These are phyloP conservation scores for Entomobrya multifasciata DNA, from an alignment of 2,888 invertebrate genomes.

Conservation along the genomic window DNA sequence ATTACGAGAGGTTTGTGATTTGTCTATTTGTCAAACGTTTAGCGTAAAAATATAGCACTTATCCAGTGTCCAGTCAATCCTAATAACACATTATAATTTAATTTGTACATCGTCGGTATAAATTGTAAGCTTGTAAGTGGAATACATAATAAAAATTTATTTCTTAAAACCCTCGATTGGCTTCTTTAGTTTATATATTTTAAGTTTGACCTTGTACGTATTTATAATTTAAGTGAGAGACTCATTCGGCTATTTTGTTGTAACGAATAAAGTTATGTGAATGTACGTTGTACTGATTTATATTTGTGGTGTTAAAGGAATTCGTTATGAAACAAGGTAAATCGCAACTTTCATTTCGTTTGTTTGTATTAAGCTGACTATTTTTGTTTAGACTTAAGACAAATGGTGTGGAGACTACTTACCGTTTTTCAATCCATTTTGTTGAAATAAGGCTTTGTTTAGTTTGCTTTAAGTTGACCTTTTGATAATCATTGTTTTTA, in stretches of 20 bases:
- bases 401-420: not conserved
- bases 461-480: slow-evolving; percentile 37
- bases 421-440: not conserved
- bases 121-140: not conserved
- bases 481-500: slow-evolving; percentile 27
- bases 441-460: not conserved
- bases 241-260: not conserved
- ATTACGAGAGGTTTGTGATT: slow-evolving; percentile 60
- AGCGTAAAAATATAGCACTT: not conserved
- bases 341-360: not conserved
- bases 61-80: slow-evolving; percentile 28
- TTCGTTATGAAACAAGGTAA: not conserved
- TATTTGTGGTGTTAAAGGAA: no score
- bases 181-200: not conserved
- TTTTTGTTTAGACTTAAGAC: not conserved
- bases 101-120: not conserved
- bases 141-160: not conserved
- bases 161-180: not conserved
- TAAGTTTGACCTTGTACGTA: not conserved
- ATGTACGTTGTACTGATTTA: no score
- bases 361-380: not conserved
- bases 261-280: not conserved
- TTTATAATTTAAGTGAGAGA: not conserved
- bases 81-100: not conserved
- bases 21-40: slow-evolving; percentile 50